Base-by-base conservation (phyloP, 2,888 invertebrate species). In the Fabriciana adippe region DNA sequence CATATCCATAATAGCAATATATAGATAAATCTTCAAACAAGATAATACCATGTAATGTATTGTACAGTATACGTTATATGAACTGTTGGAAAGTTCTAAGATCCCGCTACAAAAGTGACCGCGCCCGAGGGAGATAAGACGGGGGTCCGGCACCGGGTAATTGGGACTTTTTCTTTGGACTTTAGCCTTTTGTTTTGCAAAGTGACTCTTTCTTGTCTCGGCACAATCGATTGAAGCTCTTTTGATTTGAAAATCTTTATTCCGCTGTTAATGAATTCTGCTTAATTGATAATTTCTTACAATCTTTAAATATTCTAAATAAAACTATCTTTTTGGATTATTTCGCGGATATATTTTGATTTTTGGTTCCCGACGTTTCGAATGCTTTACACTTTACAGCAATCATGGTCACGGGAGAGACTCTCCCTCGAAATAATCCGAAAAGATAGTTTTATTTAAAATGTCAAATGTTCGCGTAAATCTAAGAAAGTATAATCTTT, bases 151-250 rank as follows among this genome's bases (percentile, higher is more conserved):
- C 70, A 70, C 64, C 78, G 79, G 72, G 89, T 91, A 91, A 92
- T 91, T 92, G 91, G 92, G 90, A 90, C 90, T 90, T 91, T 90
- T 92, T 92, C 90, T 88, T 90, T 79, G 81, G 88, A 87, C 83
- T 86, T 69, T 83, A 79, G 82, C 69, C 67, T 69, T 72, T 92
- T 92, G 91, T 91, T 91, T 91, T 89, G 87, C 86, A 88, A 88
- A 90, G 89, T 86, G 90, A 88, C 88, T 88, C 83, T 84, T 86
- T 83, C 87, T 87, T 83, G 83, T 82, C 81, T 77, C 80, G 75
- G 74, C 73, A 72, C 76, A 84, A 90, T 90, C 89, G 90, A 90
- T 89, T 82, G 69, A 83, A 77, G 79, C 56, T 71, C 70, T 69
- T 78, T 73, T 74, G 74, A 75, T 74, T 72, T 69, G 63, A 64